Evolutionary conservation across 2,888 invertebrate species (phyloP), one percentile per base, ranked within the genome.

Genomic region (Mycalesis mineus): DNA sequence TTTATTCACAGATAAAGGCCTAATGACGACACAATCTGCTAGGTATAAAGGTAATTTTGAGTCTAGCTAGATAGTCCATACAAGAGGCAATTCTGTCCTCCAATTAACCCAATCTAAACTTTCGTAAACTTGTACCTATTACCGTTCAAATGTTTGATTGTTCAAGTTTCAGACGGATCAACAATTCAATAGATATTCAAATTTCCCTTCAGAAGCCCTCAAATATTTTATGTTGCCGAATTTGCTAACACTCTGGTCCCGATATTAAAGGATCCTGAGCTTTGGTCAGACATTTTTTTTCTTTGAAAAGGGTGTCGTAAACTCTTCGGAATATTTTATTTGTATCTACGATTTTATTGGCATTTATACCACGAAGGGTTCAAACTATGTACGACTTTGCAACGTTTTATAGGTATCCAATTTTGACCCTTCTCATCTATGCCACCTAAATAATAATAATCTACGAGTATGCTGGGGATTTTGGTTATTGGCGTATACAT

Each of bases 301-400:
- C 40, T 39, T n/a, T 22, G 13, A 29, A 29, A 28, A 14, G 29
- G 14, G 11, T 51, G 40, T 31, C 40, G 40, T 51, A 51, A 51
- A 51, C 11, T 40, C 29, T 14, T 8, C 28, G 50, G 29, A 40
- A 51, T 51, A 40, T 40, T 40, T 40, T 40, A 40, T 29, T 51
- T 11, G 28, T 37, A 40, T 40, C 51, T 40, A 31, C 40, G 29
- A 11, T 31, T 40, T 51, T 51, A 51, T 40, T 51, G 40, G n/a
- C 39, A 51, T 51, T 51, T 51, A 40, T 15, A 40, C 40, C 15
- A 39, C 14, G 13, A 22, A 49, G 39, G 48, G 50, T 40, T 50
- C 39, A 29, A 29, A 40, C 15, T 14, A 50, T n/a, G 6, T 40
- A 28, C 29, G 29, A 29, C 15, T 40, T 13, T 40, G 40, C 29